Percentiles rank a stretch among this genome's conserved stretches.
phyloP scores from a whole-genome alignment of 2,797 vertebrate species.

The Aplochiton taeniatus region DNA sequence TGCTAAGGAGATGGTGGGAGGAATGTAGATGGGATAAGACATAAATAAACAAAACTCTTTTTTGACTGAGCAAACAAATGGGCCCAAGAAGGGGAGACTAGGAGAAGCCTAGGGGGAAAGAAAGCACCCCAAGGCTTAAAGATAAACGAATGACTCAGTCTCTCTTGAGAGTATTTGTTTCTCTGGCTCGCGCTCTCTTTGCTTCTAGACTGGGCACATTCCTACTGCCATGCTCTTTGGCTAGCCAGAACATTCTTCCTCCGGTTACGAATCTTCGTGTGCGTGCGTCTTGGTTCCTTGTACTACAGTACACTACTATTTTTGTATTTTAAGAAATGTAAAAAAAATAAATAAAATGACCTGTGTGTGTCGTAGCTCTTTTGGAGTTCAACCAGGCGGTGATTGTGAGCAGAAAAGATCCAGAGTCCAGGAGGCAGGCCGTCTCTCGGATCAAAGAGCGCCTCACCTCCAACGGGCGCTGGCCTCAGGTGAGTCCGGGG shows the following conservation, averaged over 20 bases:
- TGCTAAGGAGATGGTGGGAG: constrained; percentile 12
- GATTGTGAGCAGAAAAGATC: constrained; percentile 84
- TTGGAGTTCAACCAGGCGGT: constrained; percentile 89
- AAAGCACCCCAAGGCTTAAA: no score
- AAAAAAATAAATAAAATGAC: neutral
- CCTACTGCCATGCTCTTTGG: neutral
- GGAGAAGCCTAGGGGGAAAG: no score
- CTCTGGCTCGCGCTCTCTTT: constrained; percentile 1
- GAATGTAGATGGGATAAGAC: neutral
- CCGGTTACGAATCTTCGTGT: neutral
- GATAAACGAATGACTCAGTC: no score
- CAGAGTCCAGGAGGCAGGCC: constrained; percentile 82
- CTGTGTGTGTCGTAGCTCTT: constrained; percentile 58
- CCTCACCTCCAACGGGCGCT: constrained; percentile 81
- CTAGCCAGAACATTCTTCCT: neutral
- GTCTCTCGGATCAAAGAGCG: constrained; percentile 81
- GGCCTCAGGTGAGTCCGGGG: constrained; percentile 83
- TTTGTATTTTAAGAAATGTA: neutral
- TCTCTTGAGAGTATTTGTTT: neutral
- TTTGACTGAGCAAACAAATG: neutral
- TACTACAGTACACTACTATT: no score
- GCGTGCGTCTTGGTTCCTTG: no score
- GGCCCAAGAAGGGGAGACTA: no score
- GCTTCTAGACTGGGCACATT: neutral
- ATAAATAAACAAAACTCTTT: no score